phyloP scores from a whole-genome alignment of 2,888 invertebrate species.

The Acanthoscelides obtectus region DNA sequence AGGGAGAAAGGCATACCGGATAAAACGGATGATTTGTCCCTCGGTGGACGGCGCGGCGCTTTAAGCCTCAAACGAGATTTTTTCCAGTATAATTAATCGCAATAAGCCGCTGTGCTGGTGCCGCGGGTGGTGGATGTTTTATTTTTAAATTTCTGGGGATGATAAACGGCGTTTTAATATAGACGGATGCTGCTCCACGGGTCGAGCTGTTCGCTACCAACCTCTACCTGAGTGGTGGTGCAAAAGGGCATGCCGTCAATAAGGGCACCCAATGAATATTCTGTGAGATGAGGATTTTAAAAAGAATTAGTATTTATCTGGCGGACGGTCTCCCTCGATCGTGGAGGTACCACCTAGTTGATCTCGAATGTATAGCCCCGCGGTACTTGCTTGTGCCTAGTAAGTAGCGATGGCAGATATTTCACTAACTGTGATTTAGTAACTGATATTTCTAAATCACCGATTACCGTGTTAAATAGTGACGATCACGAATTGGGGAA shows the following conservation, averaged over 20 bases:
- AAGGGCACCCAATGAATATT: background rate
- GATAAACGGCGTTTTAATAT: background rate
- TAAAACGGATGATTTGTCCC: background rate
- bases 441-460: no score
- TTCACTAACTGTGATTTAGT: no score
- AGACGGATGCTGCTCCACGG: background rate
- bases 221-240: background rate
- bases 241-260: background rate
- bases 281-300: no score
- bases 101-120: background rate
- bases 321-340: no score
- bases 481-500: no score
- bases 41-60: background rate
- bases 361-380: no score
- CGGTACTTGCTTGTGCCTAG: no score
- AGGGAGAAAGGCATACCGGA: background rate
- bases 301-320: no score
- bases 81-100: background rate
- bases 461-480: no score
- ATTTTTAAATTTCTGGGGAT: background rate
- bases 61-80: background rate
- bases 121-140: background rate
- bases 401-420: no score
- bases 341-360: no score
- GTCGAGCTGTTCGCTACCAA: background rate